phyloP scores from a whole-genome alignment of 1,140 invertebrate species.

The Linepithema humile region DNA sequence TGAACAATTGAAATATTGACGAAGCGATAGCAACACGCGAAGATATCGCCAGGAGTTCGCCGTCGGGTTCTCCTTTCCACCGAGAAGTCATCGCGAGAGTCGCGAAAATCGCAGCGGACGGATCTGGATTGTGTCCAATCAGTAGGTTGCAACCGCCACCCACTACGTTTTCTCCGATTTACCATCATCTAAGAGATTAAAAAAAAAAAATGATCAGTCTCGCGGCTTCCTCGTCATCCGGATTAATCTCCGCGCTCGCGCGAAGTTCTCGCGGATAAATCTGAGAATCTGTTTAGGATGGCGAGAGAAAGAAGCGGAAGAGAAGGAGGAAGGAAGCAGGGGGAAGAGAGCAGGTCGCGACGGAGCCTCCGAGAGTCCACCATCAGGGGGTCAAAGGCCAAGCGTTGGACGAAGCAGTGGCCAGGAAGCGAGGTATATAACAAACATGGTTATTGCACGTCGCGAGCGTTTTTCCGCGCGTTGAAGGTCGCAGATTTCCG shows the following conservation, averaged over 20 bases:
- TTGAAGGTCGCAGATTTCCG: slow-evolving; percentile 37
- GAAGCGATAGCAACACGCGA: neutral
- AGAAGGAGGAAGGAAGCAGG: slow-evolving; percentile 2
- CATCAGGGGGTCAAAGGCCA: neutral
- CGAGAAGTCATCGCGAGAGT: neutral
- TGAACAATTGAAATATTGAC: too few species aligned
- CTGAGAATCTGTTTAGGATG: slow-evolving; percentile 63
- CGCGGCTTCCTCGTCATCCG: slow-evolving; percentile 32
- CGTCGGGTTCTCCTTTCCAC: neutral
- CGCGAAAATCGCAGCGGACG: neutral
- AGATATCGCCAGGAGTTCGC: too few species aligned
- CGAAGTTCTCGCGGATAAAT: slow-evolving; percentile 44
- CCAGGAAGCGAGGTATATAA: slow-evolving; percentile 35
- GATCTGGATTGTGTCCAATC: neutral
- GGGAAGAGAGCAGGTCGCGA: neutral
- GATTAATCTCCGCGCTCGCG: neutral
- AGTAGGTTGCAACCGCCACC: neutral
- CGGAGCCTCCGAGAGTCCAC: neutral
- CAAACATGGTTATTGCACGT: slow-evolving; percentile 22
- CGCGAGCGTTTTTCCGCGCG: slow-evolving; percentile 14
- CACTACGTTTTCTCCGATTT: neutral
- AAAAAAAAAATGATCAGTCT: neutral
- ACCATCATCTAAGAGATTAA: neutral
- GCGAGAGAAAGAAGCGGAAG: slow-evolving; percentile 28
- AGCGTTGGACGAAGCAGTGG: neutral